Percentiles rank a stretch among this genome's conserved stretches.
phyloP scores from a whole-genome alignment of 1,140 invertebrate genomes.

The Stegodyphus dumicola region DNA sequence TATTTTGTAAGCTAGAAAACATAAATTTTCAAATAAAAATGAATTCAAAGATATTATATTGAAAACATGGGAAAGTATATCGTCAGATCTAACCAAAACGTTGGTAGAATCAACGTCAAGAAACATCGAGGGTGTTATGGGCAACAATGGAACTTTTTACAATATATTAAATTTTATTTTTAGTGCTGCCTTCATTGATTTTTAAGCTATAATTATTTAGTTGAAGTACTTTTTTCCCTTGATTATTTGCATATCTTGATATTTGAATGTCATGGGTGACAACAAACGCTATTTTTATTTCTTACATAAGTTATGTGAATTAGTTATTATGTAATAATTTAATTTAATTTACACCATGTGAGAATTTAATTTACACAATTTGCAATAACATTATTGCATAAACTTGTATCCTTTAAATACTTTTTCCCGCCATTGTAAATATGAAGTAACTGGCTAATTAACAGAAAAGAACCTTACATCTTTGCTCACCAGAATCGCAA shows the following conservation, averaged over 20 bases:
- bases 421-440: too few species aligned
- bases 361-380: too few species aligned
- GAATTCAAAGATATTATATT: background rate
- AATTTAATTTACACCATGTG: background rate
- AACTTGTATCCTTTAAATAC: too few species aligned
- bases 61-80: background rate
- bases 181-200: background rate
- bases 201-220: background rate
- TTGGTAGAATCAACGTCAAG: background rate
- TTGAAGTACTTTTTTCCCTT: background rate
- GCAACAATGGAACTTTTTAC: background rate
- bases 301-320: background rate
- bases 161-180: background rate
- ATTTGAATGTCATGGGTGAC: background rate
- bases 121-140: background rate
- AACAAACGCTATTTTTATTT: background rate
- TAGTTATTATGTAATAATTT: background rate
- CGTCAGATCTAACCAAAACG: background rate
- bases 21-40: background rate
- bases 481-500: too few species aligned
- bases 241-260: background rate
- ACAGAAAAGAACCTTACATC: too few species aligned
- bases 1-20: slow-evolving; percentile 20
- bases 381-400: too few species aligned
- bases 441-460: too few species aligned